Base-by-base conservation (phyloP, 2,888 invertebrate genomes). In the Labia minor region DNA sequence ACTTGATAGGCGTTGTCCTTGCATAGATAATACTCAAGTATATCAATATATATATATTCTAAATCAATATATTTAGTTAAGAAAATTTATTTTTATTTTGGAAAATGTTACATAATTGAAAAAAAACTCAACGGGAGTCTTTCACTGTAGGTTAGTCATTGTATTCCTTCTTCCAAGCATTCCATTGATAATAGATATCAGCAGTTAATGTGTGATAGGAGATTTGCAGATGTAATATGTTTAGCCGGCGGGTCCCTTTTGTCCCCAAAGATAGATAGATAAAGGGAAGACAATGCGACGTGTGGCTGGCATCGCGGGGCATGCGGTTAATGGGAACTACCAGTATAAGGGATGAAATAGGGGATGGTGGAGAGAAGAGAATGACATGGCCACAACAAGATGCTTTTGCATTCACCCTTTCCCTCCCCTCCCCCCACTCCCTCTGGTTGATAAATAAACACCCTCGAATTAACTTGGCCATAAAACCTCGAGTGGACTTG, bases 181-280 rank as follows among this genome's bases (percentile, higher is more conserved):
- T 49, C 49, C 49, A 49, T 49, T 8, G 49, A 49, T 49, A 49
- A 49, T 49, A 49, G 49, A 49, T 49, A 49, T 49, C 49, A 49
- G 49, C 14, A 49, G 49, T 49, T 8, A 49, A 49, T 49, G 49
- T 49, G 3, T 49, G 49, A 49, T 49, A 49, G 49, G 49, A 49
- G 49, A 49, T 49, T 49, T 49, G 49, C 49, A 49, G 49, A 49
- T 49, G 49, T 49, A 49, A 49, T 49, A 49, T 49, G 14, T 49
- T 8, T 49, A 14, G 49, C 14, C 49, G 49, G 49, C 49, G 3
- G 49, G 49, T 49, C 49, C 49, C 49, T 49, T n/a, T 49, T 49
- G 49, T 49, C 49, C 49, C 49, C 49, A 49, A n/a, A 49, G 49
- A 49, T 49, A 14, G 49, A 49, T 49, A 49, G 49, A 49, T 49